phyloP scores from a whole-genome alignment of 1,140 invertebrate genomes.

The Drosophila nigrodunni region DNA sequence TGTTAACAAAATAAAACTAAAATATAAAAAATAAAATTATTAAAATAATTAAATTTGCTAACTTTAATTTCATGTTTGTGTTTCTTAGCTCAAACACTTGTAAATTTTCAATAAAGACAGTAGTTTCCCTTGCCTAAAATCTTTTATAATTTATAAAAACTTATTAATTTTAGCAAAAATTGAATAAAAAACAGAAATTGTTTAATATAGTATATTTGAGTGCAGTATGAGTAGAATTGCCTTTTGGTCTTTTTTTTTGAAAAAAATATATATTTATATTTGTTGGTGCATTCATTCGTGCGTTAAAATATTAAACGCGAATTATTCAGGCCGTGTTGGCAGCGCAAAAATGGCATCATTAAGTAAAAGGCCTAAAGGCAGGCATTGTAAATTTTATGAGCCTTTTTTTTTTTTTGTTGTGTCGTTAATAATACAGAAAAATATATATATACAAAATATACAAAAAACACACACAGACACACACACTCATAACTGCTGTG shows the following conservation, averaged over 20 bases:
- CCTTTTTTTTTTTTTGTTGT: slow-evolving; percentile 76
- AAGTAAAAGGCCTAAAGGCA: slow-evolving; percentile 75
- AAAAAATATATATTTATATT: slow-evolving; percentile 17
- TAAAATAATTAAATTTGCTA: no score
- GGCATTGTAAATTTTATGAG: slow-evolving; percentile 83
- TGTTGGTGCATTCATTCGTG: slow-evolving; percentile 76
- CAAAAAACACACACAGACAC: slow-evolving; percentile 9
- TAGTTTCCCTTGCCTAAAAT: no score
- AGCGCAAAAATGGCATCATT: slow-evolving; percentile 82
- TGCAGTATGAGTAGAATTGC: slow-evolving; percentile 37
- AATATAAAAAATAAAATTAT: no score
- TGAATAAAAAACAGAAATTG: background rate
- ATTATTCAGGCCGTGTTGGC: slow-evolving; percentile 70
- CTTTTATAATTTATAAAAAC: no score
- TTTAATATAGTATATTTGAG: slow-evolving; percentile 12
- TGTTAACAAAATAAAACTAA: no score
- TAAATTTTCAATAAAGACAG: no score
- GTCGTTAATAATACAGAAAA: slow-evolving; percentile 79
- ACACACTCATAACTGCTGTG: slow-evolving; percentile 13
- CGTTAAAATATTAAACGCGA: slow-evolving; percentile 80
- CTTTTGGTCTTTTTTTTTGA: slow-evolving; percentile 36
- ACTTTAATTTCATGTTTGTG: no score
- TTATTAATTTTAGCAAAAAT: background rate
- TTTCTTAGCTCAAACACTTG: no score
- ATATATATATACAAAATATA: slow-evolving; percentile 32